Conservation (phyloP, 2,888 invertebrate species). For the Lypha dubia region DNA sequence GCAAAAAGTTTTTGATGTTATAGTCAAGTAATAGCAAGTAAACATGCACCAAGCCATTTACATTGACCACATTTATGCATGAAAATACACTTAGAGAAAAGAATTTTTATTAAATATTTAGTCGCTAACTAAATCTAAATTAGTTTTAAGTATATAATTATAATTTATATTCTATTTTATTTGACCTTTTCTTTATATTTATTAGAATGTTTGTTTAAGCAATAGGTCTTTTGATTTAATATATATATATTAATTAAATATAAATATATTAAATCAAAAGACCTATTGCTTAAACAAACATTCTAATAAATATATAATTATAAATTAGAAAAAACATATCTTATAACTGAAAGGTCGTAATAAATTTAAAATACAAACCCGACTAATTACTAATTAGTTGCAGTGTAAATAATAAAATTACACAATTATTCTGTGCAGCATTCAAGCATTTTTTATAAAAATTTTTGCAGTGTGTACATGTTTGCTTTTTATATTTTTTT, state of each 20-base stretch:
- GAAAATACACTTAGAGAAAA: slow-evolving; percentile 21
- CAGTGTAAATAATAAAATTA: neutral
- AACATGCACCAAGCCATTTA: slow-evolving; percentile 23
- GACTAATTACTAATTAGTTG: neutral
- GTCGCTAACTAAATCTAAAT: too few species aligned
- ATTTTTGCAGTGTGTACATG: neutral
- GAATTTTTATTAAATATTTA: neutral
- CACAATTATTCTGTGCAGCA: neutral
- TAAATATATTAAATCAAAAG: too few species aligned
- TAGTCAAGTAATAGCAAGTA: neutral
- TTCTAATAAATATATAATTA: too few species aligned
- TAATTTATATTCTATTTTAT: too few species aligned
- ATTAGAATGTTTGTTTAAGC: too few species aligned
- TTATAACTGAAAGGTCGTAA: neutral
- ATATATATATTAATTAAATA: too few species aligned
- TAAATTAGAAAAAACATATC: too few species aligned
- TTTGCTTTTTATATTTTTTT: neutral
- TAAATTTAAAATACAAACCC: neutral
- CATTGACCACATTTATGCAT: slow-evolving; percentile 1
- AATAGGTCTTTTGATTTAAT: too few species aligned
- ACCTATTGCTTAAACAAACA: too few species aligned
- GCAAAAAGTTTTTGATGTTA: slow-evolving; percentile 20
- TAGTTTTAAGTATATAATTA: too few species aligned
- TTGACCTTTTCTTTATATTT: too few species aligned
- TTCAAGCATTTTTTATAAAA: neutral